A percentile compares a stretch with the other conserved stretches of the same genome.
These are phyloP conservation scores for Drosophila punjabiensis DNA, from an alignment of 1,140 invertebrate species.

Conservation along the genomic window DNA sequence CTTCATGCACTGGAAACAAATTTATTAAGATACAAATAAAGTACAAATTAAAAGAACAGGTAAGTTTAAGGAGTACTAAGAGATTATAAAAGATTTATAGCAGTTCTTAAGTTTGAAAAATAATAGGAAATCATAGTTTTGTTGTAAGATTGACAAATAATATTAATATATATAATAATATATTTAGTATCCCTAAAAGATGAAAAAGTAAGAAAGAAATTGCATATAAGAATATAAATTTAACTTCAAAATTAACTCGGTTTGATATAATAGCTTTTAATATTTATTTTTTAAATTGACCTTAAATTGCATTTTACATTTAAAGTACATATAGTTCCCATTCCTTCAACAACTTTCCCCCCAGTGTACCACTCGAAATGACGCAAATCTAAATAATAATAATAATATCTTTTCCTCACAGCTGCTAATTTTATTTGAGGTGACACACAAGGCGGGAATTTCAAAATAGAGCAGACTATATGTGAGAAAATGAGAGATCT, in stretches of 20 bases:
- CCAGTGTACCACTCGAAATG: conserved; percentile 56
- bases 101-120: background rate
- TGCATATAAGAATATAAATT: background rate
- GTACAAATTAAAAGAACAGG: background rate
- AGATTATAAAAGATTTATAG: no score
- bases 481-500: conserved; percentile 17
- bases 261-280: no score
- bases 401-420: conserved; percentile 68
- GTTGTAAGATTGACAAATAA: no score
- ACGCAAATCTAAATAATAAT: conserved; percentile 77
- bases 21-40: no score
- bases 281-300: background rate
- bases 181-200: no score
- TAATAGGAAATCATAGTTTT: background rate
- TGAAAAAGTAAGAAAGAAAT: no score
- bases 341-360: background rate
- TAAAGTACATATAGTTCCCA: no score
- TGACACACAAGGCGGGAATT: conserved; percentile 81
- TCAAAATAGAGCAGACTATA: conserved; percentile 41
- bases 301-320: background rate
- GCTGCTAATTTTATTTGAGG: conserved; percentile 82
- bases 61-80: background rate
- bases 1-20: background rate
- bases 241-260: background rate
- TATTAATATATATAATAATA: no score